Evolutionary conservation across 1,140 invertebrate genomes (phyloP).

Genomic region (Cydia strobilella): DNA sequence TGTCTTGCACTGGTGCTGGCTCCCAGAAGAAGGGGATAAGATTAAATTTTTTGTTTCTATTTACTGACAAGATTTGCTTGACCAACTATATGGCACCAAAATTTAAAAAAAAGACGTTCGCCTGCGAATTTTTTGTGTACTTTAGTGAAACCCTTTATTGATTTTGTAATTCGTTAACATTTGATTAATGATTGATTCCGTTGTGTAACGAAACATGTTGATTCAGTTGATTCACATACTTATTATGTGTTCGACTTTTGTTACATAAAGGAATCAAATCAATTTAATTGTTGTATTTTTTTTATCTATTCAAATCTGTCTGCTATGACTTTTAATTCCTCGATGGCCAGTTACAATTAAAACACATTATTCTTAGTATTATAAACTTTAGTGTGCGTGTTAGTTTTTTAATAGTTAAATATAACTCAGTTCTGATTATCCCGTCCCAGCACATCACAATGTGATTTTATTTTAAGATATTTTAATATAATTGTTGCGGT

Average conservation of each 20-base stretch:
- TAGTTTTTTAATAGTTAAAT: conserved; percentile 33
- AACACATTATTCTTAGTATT: conserved; percentile 10
- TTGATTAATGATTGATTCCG: neutral
- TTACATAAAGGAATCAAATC: neutral
- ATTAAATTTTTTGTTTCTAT: too few relatives aligned
- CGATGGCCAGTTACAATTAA: conserved; percentile 6
- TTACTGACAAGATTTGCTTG: too few relatives aligned
- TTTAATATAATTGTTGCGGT: conserved; percentile 36
- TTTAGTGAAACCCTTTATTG: too few relatives aligned
- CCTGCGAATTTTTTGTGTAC: too few relatives aligned
- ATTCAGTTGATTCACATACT: neutral
- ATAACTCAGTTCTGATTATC: conserved; percentile 39
- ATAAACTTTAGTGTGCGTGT: conserved; percentile 18
- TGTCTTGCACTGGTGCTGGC: too few relatives aligned
- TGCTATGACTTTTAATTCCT: neutral
- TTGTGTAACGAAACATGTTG: conserved; percentile 6
- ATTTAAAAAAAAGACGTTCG: too few relatives aligned
- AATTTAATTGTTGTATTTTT: too few relatives aligned
- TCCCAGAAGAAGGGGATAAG: too few relatives aligned
- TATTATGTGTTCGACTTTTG: conserved; percentile 35
- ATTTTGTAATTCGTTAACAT: neutral
- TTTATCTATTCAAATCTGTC: too few relatives aligned
- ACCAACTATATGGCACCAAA: too few relatives aligned
- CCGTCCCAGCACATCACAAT: conserved; percentile 40
- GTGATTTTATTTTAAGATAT: conserved; percentile 35